Conservation (phyloP, 2,888 invertebrate species). For the Biston stratarius region DNA sequence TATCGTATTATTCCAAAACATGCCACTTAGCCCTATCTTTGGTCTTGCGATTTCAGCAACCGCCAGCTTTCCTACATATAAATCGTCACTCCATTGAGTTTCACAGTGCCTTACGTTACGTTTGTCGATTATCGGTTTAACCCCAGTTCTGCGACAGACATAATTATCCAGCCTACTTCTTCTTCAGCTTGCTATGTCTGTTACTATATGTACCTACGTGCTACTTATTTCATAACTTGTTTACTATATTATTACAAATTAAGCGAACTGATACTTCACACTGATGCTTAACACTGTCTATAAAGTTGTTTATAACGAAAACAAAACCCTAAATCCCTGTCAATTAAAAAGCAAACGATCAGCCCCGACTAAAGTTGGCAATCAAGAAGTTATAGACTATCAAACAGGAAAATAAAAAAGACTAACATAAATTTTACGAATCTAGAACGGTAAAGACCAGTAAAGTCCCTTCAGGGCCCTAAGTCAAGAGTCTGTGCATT, state of each 20-base stretch:
- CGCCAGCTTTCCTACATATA: too few relatives aligned
- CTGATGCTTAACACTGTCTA: not conserved
- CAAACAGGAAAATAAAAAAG: constrained; percentile 61
- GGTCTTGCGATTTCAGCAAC: too few relatives aligned
- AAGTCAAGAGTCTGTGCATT: constrained; percentile 58
- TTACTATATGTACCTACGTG: too few relatives aligned
- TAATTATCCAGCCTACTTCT: too few relatives aligned
- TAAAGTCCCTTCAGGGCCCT: constrained; percentile 39
- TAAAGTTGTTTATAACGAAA: constrained; percentile 20
- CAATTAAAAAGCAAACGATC: constrained; percentile 65
- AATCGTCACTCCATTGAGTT: too few relatives aligned
- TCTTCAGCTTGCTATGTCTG: too few relatives aligned
- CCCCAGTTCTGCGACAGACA: too few relatives aligned
- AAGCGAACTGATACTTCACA: not conserved
- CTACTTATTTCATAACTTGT: not conserved
- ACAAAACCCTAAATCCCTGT: constrained; percentile 31
- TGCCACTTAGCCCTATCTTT: too few relatives aligned
- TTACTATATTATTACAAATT: not conserved
- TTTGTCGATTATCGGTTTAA: too few relatives aligned
- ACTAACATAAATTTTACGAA: constrained; percentile 50
- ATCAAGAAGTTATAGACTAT: constrained; percentile 66
- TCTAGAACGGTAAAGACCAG: constrained; percentile 47
- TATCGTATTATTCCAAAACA: too few relatives aligned
- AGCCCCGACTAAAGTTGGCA: constrained; percentile 62
- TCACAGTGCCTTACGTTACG: too few relatives aligned